phyloP scores from a whole-genome alignment of 1,140 invertebrate genomes.

The Aporrectodea caliginosa region DNA sequence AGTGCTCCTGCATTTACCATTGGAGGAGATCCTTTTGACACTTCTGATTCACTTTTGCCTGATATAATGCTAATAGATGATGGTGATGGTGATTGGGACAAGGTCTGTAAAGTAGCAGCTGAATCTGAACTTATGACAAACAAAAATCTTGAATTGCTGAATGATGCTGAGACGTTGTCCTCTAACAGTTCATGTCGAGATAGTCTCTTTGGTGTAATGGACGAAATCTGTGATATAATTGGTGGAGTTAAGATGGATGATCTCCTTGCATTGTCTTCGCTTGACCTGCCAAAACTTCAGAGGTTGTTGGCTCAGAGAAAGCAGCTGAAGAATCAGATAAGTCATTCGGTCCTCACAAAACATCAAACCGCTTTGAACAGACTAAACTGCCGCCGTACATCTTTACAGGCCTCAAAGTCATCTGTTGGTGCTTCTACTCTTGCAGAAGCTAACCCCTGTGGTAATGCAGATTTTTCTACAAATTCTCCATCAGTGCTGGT shows the following conservation, averaged over 20 bases:
- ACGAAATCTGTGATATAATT: slow-evolving; percentile 30
- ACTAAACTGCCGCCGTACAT: not conserved
- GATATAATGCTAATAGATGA: not conserved
- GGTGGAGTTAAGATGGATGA: slow-evolving; percentile 19
- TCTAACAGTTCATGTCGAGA: too few species aligned
- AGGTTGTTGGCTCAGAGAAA: slow-evolving; percentile 2
- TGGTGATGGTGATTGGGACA: not conserved
- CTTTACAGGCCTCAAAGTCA: not conserved
- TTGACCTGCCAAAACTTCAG: slow-evolving; percentile 24
- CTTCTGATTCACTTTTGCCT: too few species aligned
- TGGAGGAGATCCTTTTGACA: too few species aligned
- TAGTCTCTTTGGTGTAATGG: slow-evolving; percentile 12
- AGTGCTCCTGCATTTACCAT: too few species aligned
- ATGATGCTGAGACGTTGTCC: too few species aligned
- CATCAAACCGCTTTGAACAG: too few species aligned
- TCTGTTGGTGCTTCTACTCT: not conserved
- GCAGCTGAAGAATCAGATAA: slow-evolving; percentile 10
- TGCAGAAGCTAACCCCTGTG: not conserved
- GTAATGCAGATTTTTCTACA: not conserved
- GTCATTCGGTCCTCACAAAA: too few species aligned
- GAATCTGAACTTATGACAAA: not conserved
- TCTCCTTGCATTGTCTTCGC: slow-evolving; percentile 23
- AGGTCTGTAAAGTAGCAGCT: not conserved
- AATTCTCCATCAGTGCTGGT: not conserved
- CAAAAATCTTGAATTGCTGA: not conserved